Conservation (phyloP, 2,797 vertebrate genomes). For the Vireo griseus region DNA sequence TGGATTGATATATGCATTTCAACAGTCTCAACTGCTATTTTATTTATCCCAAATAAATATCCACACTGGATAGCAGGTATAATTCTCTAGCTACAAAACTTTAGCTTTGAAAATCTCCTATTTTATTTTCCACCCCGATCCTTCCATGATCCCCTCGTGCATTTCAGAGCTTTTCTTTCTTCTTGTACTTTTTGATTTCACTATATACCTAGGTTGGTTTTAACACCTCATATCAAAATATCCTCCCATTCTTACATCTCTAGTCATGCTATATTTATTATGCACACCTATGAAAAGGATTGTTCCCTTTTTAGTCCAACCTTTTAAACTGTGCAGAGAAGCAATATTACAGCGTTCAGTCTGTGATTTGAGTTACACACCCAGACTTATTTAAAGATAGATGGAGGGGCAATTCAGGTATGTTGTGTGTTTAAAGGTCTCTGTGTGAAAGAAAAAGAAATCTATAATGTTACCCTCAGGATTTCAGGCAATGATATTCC, state of each 20-base stretch:
- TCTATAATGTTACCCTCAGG: conserved; percentile 41
- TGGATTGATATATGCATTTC: conserved; percentile 35
- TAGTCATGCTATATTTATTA: neutral
- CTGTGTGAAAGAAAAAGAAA: conserved; percentile 40
- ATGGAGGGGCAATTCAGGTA: neutral
- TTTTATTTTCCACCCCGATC: neutral
- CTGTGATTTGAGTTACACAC: neutral
- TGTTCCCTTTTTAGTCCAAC: neutral
- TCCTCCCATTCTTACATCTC: neutral
- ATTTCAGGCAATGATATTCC: conserved; percentile 51
- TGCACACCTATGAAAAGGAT: neutral
- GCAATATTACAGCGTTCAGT: neutral
- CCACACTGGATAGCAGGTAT: neutral
- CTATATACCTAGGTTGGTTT: neutral
- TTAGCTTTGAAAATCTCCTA: neutral
- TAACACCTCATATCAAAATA: neutral
- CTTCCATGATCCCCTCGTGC: neutral
- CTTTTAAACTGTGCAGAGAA: conserved; percentile 14
- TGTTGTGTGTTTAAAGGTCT: conserved; percentile 29
- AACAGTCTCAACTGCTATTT: neutral
- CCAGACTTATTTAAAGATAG: neutral
- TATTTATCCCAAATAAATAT: conserved; percentile 30
- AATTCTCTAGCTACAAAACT: conserved; percentile 20
- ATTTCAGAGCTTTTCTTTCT: conserved; percentile 17
- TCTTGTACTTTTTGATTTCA: neutral